Evolutionary conservation across 2,797 vertebrate genomes (phyloP).

Genomic region (Eidolon dupreanum): DNA sequence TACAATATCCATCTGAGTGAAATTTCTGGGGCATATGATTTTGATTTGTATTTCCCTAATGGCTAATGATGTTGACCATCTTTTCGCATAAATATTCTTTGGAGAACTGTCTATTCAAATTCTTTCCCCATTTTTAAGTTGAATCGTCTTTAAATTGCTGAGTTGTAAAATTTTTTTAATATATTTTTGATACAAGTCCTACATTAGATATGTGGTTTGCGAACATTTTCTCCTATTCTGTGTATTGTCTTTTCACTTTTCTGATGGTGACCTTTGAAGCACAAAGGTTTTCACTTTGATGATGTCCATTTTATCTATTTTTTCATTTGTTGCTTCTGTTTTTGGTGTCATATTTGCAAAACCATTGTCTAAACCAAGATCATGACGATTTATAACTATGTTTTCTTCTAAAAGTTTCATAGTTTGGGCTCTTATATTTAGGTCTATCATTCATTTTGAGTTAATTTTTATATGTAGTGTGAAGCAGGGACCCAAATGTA

Average conservation of each 20-base stretch:
- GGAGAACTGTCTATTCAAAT: neutral
- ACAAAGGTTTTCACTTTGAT: neutral
- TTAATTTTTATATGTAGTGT: neutral
- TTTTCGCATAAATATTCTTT: neutral
- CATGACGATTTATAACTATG: neutral
- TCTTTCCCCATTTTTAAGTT: neutral
- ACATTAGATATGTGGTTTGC: neutral
- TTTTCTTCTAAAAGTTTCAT: neutral
- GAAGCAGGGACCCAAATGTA: neutral
- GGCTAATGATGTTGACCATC: neutral
- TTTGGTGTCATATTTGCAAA: neutral
- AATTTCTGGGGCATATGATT: neutral
- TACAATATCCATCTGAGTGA: neutral
- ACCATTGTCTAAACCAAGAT: neutral
- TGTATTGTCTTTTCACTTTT: neutral
- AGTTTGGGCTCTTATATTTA: neutral
- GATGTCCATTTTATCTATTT: neutral
- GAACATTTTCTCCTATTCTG: conserved; percentile 1
- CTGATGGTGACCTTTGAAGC: neutral
- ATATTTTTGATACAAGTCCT: neutral
- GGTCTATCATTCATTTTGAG: neutral
- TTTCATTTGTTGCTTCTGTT: neutral
- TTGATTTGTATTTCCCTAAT: conserved; percentile 2
- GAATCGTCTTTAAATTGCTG: neutral
- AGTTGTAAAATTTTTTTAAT: neutral